Base-by-base conservation (phyloP, 1,140 invertebrate genomes). In the Andrena cerasifolii region DNA sequence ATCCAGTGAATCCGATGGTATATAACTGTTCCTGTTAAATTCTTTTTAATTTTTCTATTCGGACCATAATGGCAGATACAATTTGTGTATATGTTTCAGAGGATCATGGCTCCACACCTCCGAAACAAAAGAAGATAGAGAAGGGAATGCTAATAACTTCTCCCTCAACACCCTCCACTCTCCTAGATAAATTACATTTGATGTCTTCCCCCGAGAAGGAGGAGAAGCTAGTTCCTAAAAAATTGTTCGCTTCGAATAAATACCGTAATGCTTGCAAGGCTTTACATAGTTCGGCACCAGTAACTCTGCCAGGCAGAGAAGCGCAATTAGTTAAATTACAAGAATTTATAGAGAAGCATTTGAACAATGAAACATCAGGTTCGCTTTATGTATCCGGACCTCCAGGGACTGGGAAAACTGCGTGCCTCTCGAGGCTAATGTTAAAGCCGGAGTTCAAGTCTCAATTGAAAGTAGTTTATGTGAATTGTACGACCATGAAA, bases 341-440 rank as follows among this genome's bases (percentile, higher is more conserved):
- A 18, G 89, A 93, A 0, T 98, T 98, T 91, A 93, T 99, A 24
- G 89, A 89, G 28, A 89, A 93, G 16, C 95, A 96, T 89, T 86
- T 98, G 24, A 87, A 94, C 0, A 93, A 94, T 0, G 92, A 95
- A 80, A 93, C 93, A 49, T 96, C 98, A 0, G 96, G 96, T 14
- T 97, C 97, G 40, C 88, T 99, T 16, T 99, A 99, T 90, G 95
- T 99, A 40, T 99, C 98, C 62, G 99, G 98, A 12, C 97, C 98
- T 36, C 98, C 98, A 3, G 99, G 99, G 16, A 99, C 98, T 21
- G 99, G 99, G 2, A 99, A 99, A 94, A 99, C 98, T 0, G 98
- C 98, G 1, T 96, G 96, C 80, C 91, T 99, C 21, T 95, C 95
- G 5, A 94, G 96, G 59, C 94, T 98, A 24, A 91, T 98, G 61